A percentile compares a stretch with the other conserved stretches of the same genome.
Evolutionary conservation across 2,888 invertebrate genomes (phyloP).

Genomic region (Meiosimyza platycephala): DNA sequence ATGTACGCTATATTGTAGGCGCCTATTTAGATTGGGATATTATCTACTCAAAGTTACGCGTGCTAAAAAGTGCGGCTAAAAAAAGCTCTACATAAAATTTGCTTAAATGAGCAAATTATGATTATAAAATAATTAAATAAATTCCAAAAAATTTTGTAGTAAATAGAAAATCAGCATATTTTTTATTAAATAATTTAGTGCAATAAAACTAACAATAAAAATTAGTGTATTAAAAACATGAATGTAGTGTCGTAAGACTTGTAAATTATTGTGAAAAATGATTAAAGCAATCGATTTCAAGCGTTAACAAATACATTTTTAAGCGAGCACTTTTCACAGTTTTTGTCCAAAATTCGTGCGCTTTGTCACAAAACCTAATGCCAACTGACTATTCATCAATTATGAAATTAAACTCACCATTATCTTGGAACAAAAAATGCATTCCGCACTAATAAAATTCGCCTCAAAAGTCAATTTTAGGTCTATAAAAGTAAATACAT

Average conservation of each 20-base stretch:
- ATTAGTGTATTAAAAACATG: background rate
- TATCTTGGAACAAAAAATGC: background rate
- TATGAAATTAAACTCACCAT: too few species aligned
- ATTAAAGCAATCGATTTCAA: too few species aligned
- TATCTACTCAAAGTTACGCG: conserved; percentile 73
- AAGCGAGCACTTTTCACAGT: too few species aligned
- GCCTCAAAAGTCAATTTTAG: background rate
- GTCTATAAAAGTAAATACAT: background rate
- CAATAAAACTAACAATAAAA: background rate
- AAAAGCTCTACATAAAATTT: background rate
- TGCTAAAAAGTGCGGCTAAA: conserved; percentile 52
- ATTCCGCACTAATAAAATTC: background rate
- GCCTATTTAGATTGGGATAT: conserved; percentile 85
- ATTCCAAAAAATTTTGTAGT: too few species aligned
- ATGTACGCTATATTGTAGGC: conserved; percentile 76
- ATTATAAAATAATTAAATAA: too few species aligned
- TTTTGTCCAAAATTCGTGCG: too few species aligned
- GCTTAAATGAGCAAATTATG: background rate
- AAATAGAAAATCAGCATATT: background rate
- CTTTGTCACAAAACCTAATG: too few species aligned
- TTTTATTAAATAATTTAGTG: background rate
- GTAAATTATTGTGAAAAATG: background rate
- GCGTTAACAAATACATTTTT: too few species aligned
- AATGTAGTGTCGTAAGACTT: background rate
- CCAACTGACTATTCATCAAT: too few species aligned